A percentile compares a stretch with the other conserved stretches of the same genome.
Conservation (phyloP, 2,888 invertebrate species). For the Eupithecia tripunctaria region DNA sequence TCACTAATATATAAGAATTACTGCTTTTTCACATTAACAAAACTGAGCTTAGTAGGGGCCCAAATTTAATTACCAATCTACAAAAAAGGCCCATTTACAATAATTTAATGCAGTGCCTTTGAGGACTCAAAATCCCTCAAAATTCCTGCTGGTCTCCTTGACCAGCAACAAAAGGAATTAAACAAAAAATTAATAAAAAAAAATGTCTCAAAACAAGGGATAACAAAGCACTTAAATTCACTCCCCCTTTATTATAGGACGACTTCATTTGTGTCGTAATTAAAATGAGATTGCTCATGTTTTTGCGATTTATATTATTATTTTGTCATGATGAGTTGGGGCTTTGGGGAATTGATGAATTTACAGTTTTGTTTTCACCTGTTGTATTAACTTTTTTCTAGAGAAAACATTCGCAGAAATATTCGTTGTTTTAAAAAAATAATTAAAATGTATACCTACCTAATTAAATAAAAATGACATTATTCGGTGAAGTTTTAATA, state of each 20-base stretch:
- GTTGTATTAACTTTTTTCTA: background rate
- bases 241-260: conserved; percentile 46
- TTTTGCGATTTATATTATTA: conserved; percentile 50
- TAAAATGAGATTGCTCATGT: conserved; percentile 60
- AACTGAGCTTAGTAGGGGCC: background rate
- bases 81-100: background rate
- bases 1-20: too few relatives aligned
- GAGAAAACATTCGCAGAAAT: too few relatives aligned
- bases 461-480: too few relatives aligned
- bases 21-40: too few relatives aligned
- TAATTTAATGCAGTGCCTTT: background rate
- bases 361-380: conserved; percentile 2
- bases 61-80: background rate
- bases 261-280: conserved; percentile 64
- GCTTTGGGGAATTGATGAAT: conserved; percentile 6
- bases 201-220: background rate
- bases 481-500: too few relatives aligned
- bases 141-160: background rate
- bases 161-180: too few relatives aligned
- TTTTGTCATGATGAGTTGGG: conserved; percentile 29
- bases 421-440: too few relatives aligned
- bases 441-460: too few relatives aligned
- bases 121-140: background rate
- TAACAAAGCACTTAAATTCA: background rate
- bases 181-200: background rate